Evolutionary conservation across 2,888 invertebrate species (phyloP), one percentile per base, ranked within the genome.

Genomic region (Standfussiana lucernea): DNA sequence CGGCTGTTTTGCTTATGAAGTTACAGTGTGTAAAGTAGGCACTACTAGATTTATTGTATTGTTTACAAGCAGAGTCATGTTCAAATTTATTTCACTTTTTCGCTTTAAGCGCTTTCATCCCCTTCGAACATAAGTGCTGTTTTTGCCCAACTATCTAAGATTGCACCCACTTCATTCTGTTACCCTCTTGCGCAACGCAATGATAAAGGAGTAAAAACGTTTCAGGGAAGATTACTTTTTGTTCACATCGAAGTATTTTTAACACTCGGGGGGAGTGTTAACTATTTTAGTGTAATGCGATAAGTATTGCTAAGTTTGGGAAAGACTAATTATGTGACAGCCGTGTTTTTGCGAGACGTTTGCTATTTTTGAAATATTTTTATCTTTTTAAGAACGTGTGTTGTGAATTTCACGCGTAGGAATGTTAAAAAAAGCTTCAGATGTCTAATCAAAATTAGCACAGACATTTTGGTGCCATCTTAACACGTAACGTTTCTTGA

Each of bases 281-380:
- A 88, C 83, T 88, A 85, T 88, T 87, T 87, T 88, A 28, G 86
- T 83, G 45, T 73, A 79, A 56, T 66, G 65, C 75, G 88, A 88
- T 88, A 88, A 88, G 68, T 79, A 61, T 83, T 73, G 68, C 85
- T 72, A 83, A 85, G 83, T 86, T 86, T 80, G 53, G 32, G 80
- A 79, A 77, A 77, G 80, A 86, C 82, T 82, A 86, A 88, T 88
- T 85, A 81, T 79, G 79, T 88, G 85, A 73, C 80, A 72, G 71
- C 77, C 53, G 84, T 72, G 53, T 82, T 85, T 78, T 79, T 75
- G 72, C 72, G 21, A 56, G 64, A 50, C 37, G 15, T 77, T 81
- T 73, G 85, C 82, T 77, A 85, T 76, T 86, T 79, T 83, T 64
- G 37, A 45, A 50, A 75, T 65, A 62, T 75, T 84, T 84, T 84